Conservation (phyloP, 2,888 invertebrate genomes). For the Archips xylosteana region DNA sequence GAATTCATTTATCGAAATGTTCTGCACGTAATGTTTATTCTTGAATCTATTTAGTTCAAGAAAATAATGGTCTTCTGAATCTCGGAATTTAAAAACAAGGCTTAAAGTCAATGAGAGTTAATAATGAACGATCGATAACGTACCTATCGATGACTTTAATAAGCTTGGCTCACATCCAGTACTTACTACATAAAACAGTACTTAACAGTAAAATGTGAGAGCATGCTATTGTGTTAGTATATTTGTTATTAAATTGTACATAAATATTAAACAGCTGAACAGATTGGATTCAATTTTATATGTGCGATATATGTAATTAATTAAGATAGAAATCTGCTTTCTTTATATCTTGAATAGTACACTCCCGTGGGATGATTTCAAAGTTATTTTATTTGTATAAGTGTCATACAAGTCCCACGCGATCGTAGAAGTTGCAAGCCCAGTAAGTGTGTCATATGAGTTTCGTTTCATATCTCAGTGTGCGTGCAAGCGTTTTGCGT, state of each 20-base stretch:
- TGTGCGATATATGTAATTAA: neutral
- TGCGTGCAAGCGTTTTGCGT: slow-evolving; percentile 15
- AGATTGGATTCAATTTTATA: neutral
- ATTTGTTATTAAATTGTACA: neutral
- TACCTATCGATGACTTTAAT: neutral
- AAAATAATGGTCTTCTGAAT: neutral
- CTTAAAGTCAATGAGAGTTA: neutral
- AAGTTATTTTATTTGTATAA: neutral
- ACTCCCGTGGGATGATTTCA: neutral
- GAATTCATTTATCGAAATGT: too few species aligned
- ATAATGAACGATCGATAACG: neutral
- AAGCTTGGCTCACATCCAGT: slow-evolving; percentile 1
- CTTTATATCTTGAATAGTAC: neutral
- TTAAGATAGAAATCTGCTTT: neutral
- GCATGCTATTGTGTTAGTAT: neutral
- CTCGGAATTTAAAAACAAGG: neutral
- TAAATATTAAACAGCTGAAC: neutral
- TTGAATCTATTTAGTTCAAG: neutral
- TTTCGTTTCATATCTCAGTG: neutral
- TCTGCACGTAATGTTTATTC: too few species aligned
- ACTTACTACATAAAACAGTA: neutral
- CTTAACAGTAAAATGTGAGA: neutral
- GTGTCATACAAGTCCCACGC: neutral
- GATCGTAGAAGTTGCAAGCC: neutral
- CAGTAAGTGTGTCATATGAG: neutral